A percentile compares a stretch with the other conserved stretches of the same genome.
Conservation (phyloP, 2,113 vertebrate species). For the Cairina moschata region DNA sequence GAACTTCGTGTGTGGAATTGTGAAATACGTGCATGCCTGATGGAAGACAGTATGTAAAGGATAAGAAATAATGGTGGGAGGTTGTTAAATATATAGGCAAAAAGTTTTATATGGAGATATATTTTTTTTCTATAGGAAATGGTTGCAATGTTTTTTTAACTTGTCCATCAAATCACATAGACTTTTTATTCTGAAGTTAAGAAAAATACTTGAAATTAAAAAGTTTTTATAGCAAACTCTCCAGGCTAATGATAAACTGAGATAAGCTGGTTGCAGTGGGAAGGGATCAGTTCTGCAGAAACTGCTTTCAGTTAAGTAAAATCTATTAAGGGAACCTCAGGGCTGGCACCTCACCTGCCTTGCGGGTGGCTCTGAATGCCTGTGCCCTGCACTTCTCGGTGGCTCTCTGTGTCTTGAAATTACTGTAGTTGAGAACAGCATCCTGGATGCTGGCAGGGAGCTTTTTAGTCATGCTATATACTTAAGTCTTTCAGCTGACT, state of each 20-base stretch:
- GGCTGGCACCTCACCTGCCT: not conserved
- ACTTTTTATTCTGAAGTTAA: not conserved
- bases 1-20: not conserved
- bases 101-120: not conserved
- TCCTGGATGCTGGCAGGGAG: not conserved
- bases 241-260: not conserved
- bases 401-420: not conserved
- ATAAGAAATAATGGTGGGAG: not conserved
- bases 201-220: not conserved
- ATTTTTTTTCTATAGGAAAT: not conserved
- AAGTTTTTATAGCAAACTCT: not conserved
- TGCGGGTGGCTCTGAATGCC: not conserved
- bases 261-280: not conserved
- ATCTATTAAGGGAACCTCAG: not conserved
- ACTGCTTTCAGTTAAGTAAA: not conserved
- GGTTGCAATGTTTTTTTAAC: not conserved
- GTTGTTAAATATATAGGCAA: not conserved
- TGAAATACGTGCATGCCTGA: not conserved
- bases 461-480: not conserved
- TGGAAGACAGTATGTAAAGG: not conserved
- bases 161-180: not conserved
- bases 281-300: not conserved
- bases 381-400: not conserved
- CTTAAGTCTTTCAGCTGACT: not conserved
- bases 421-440: not conserved